Conservation (phyloP, 2,888 invertebrate genomes). For the Seira sanloemensis region DNA sequence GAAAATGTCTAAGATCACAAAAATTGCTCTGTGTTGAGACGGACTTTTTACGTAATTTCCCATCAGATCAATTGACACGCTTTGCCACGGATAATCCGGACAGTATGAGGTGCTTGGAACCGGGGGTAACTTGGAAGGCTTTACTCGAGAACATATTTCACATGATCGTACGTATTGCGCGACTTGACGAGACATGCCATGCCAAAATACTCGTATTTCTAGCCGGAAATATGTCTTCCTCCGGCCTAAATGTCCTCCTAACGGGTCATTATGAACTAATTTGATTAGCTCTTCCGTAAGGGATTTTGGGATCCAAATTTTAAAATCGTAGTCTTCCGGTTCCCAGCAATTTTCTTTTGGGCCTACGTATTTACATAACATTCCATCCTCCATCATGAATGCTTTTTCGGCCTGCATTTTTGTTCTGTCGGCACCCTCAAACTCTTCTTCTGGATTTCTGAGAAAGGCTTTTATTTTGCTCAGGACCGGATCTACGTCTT, state of each 20-base stretch:
- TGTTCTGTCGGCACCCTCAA: no score
- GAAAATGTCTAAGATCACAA: constrained; percentile 47
- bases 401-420: not conserved
- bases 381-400: constrained; percentile 17
- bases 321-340: constrained; percentile 28
- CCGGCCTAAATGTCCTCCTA: constrained; percentile 46
- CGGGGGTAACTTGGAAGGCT: not conserved
- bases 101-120: not conserved
- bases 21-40: constrained; percentile 21
- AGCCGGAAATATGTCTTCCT: constrained; percentile 43
- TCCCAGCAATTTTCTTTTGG: constrained; percentile 53
- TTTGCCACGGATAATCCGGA: constrained; percentile 27
- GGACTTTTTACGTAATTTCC: constrained; percentile 49
- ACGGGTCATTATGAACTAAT: constrained; percentile 13
- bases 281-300: constrained; percentile 21
- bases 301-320: constrained; percentile 48
- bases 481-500: constrained; percentile 37
- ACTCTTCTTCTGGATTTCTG: no score
- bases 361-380: constrained; percentile 41
- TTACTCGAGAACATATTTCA: constrained; percentile 42
- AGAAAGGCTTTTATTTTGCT: constrained; percentile 33
- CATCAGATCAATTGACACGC: constrained; percentile 41
- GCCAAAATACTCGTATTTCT: constrained; percentile 47
- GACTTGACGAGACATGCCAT: constrained; percentile 31
- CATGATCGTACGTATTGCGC: constrained; percentile 34